A percentile compares a stretch with the other conserved stretches of the same genome.
phyloP scores from a whole-genome alignment of 2,888 invertebrate genomes.

The Mesoligia furuncula region DNA sequence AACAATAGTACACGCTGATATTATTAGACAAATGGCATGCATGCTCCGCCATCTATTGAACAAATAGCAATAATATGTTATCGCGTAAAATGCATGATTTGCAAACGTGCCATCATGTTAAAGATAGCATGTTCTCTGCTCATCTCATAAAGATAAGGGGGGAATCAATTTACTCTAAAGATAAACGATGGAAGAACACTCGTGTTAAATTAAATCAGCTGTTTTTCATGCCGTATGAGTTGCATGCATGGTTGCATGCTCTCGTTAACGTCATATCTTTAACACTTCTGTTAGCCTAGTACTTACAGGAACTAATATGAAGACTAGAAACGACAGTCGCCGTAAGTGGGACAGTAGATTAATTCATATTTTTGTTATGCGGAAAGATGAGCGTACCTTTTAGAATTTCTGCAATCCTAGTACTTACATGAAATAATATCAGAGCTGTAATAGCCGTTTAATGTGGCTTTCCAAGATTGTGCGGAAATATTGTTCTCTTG shows the following conservation, averaged over 20 bases:
- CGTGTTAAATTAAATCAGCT: slow-evolving; percentile 37
- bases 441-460: neutral
- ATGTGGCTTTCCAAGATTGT: neutral
- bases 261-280: slow-evolving; percentile 14
- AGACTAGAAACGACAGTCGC: neutral
- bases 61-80: slow-evolving; percentile 21
- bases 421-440: neutral
- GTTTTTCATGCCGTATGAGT: slow-evolving; percentile 17
- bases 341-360: neutral
- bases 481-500: neutral
- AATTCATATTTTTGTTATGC: neutral
- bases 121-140: slow-evolving; percentile 24
- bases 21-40: neutral
- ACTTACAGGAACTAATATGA: neutral
- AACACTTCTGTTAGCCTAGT: slow-evolving; percentile 32
- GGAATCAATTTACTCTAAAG: slow-evolving; percentile 21
- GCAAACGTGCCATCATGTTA: slow-evolving; percentile 30
- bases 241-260: slow-evolving; percentile 11
- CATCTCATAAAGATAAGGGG: slow-evolving; percentile 36
- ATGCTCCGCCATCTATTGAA: slow-evolving; percentile 17
- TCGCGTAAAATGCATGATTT: slow-evolving; percentile 42
- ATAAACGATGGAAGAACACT: slow-evolving; percentile 35
- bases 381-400: neutral
- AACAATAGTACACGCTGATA: neutral
- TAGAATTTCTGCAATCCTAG: neutral